A percentile compares a stretch with the other conserved stretches of the same genome.
phyloP scores from a whole-genome alignment of 2,797 vertebrate genomes.

The Phoebastria nigripes region DNA sequence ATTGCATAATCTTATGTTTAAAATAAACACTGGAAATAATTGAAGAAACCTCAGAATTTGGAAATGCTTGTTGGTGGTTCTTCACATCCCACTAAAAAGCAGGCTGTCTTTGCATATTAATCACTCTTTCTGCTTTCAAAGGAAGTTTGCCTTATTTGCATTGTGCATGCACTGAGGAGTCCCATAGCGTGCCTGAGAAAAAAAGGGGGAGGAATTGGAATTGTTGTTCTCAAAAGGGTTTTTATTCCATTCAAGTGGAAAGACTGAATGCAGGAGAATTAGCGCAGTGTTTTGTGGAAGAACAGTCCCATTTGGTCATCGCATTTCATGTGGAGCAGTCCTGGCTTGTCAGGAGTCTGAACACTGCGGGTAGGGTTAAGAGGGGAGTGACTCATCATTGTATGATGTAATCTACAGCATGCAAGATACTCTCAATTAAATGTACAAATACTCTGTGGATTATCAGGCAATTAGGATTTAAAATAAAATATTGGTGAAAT shows the following conservation, averaged over 20 bases:
- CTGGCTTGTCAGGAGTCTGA: constrained; percentile 6
- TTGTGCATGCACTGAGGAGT: constrained; percentile 83
- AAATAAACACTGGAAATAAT: constrained; percentile 67
- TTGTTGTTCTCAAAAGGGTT: constrained; percentile 81
- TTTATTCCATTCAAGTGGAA: constrained; percentile 77
- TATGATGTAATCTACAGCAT: constrained; percentile 67
- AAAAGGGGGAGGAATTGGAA: constrained; percentile 59
- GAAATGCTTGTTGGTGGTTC: constrained; percentile 68
- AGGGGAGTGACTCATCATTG: constrained; percentile 68
- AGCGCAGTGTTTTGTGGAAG: constrained; percentile 64
- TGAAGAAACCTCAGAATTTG: constrained; percentile 64
- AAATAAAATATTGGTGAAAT: not conserved
- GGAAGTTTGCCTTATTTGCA: constrained; percentile 84
- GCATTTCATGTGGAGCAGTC: constrained; percentile 31
- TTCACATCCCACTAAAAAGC: constrained; percentile 69
- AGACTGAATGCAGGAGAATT: constrained; percentile 71
- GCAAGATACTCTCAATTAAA: not conserved
- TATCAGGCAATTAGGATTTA: not conserved
- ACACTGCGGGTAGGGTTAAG: constrained; percentile 1
- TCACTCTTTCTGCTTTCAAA: constrained; percentile 86
- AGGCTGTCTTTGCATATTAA: constrained; percentile 90
- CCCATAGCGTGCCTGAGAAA: constrained; percentile 76
- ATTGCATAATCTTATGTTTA: constrained; percentile 57
- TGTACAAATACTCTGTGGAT: not conserved
- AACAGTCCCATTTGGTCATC: constrained; percentile 56